phyloP scores from a whole-genome alignment of 1,140 invertebrate species.

The Diabrotica undecimpunctata region DNA sequence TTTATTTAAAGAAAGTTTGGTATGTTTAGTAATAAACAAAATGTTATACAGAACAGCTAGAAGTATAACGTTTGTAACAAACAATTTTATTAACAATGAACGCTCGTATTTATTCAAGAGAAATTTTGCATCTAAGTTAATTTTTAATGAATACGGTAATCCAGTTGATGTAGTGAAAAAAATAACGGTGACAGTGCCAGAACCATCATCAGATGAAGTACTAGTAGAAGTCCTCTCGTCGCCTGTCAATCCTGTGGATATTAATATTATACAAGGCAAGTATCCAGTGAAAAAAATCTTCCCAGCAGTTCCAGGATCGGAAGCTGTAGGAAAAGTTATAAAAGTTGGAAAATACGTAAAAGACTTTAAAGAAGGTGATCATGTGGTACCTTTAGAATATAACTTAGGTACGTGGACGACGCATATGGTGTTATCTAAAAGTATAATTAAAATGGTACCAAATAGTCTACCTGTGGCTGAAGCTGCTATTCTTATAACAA shows the following conservation, averaged over 20 bases:
- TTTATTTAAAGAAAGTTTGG: too few species aligned
- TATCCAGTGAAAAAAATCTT: slow-evolving; percentile 86
- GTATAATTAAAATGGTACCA: slow-evolving; percentile 66
- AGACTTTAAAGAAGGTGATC: slow-evolving; percentile 68
- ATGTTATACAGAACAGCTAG: too few species aligned
- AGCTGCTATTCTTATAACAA: slow-evolving; percentile 86
- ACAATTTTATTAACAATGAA: too few species aligned
- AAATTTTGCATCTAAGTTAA: slow-evolving; percentile 55
- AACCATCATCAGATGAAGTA: slow-evolving; percentile 57
- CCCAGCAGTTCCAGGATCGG: slow-evolving; percentile 83
- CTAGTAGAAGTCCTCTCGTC: slow-evolving; percentile 84
- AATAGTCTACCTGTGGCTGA: slow-evolving; percentile 65
- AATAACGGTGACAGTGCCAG: slow-evolving; percentile 49
- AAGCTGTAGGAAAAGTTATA: slow-evolving; percentile 86
- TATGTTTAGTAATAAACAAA: too few species aligned
- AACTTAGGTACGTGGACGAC: slow-evolving; percentile 86
- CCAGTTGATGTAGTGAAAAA: slow-evolving; percentile 66
- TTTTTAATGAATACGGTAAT: slow-evolving; percentile 73
- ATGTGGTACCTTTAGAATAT: slow-evolving; percentile 70
- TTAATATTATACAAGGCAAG: slow-evolving; percentile 96
- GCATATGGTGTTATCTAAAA: slow-evolving; percentile 59
- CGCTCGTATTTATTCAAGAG: too few species aligned
- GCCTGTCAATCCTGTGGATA: slow-evolving; percentile 95
- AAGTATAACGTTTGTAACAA: too few species aligned
- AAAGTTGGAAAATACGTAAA: slow-evolving; percentile 65